Percentiles rank a stretch among this genome's conserved stretches.
Conservation (phyloP, 2,113 vertebrate species). For the Ivindomyrus marchei region DNA sequence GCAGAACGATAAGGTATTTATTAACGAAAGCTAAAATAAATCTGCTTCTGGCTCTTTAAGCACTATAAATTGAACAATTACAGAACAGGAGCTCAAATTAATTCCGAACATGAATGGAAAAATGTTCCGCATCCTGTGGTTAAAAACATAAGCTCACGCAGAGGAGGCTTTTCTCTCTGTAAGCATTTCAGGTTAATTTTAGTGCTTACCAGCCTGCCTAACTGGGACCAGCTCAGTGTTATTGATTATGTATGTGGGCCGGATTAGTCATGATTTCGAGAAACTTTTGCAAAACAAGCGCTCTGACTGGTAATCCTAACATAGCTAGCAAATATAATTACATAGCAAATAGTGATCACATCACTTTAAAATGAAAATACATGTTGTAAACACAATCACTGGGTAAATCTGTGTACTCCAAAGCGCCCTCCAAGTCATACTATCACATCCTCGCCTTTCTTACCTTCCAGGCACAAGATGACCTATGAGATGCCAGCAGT, state of each 20-base stretch:
- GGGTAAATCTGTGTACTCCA: background rate
- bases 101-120: background rate
- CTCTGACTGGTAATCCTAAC: background rate
- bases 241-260: background rate
- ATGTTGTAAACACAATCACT: background rate
- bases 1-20: background rate
- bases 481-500: background rate
- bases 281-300: background rate
- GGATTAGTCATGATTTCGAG: background rate
- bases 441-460: background rate
- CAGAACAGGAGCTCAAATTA: background rate
- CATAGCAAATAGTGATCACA: background rate
- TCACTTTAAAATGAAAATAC: background rate
- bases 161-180: background rate
- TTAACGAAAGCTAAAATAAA: background rate
- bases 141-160: background rate
- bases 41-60: background rate
- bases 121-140: background rate
- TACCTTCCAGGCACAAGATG: background rate
- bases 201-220: background rate
- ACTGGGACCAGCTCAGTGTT: background rate
- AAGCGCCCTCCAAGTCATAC: background rate
- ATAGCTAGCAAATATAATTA: background rate
- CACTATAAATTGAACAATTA: background rate
- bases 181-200: background rate